Evolutionary conservation across 2,113 vertebrate genomes (phyloP).

Genomic region (Carassius auratus): DNA sequence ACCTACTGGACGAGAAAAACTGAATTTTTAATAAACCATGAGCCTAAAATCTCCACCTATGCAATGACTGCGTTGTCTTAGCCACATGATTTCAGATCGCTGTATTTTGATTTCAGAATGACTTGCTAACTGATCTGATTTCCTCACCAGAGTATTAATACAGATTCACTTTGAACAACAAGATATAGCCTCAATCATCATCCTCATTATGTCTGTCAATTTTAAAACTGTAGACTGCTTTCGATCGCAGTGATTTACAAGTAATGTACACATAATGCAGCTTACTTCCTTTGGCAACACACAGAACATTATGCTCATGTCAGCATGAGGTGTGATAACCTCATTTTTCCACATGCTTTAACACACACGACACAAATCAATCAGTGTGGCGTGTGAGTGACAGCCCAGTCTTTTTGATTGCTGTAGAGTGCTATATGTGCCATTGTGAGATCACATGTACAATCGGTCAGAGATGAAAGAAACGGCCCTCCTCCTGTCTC

Average conservation of each 20-base stretch:
- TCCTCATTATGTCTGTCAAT: no score
- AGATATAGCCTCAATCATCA: background rate
- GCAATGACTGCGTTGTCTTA: no score
- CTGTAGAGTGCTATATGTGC: background rate
- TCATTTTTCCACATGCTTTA: background rate
- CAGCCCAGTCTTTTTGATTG: background rate
- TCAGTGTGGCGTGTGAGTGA: background rate
- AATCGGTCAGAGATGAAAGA: conserved; percentile 53
- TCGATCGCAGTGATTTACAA: background rate
- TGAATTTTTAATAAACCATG: background rate
- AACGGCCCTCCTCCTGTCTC: conserved; percentile 36
- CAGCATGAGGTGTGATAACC: background rate
- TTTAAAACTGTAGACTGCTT: background rate
- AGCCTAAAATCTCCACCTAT: background rate
- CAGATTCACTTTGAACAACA: background rate
- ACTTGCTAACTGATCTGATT: no score
- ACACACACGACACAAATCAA: background rate
- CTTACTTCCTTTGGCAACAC: background rate
- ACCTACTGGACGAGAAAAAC: background rate
- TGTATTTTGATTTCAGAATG: background rate
- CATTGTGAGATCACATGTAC: conserved; percentile 51
- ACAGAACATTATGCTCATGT: background rate
- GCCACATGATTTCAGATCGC: background rate
- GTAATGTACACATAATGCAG: background rate
- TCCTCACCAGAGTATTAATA: no score